Base-by-base conservation (phyloP, 2,113 vertebrate species). In the Tympanuchus pallidicinctus region DNA sequence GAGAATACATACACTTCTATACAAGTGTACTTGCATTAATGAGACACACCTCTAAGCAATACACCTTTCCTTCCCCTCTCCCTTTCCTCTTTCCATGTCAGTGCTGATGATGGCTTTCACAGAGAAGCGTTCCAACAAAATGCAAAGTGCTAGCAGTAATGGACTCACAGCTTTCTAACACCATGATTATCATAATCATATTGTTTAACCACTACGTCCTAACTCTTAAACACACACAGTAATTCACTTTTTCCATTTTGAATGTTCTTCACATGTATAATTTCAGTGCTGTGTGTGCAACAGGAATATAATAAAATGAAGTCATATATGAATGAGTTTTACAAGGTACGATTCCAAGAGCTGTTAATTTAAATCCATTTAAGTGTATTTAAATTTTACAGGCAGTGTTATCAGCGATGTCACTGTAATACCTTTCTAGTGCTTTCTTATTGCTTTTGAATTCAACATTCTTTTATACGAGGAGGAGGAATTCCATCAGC, bases 341-440 rank as follows among this genome's bases (percentile, higher is more conserved):
- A 92, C 59, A 78, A 84, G 77, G 40, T n/a, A 27, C 6, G 0
- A 66, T 47, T 92, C 60, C 43, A 65, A 82, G 57, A 94, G 65
- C 48, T 86, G 83, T 69, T 93, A 92, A 92, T 84, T 95, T 79
- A 69, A 82, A 84, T 24, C 43, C 40, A 82, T 82, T 93, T 63
- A 59, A 79, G 32, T 36, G 57, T 67, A 81, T 93, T 93, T 86
- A 69, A 75, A 57, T 84, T 96, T 86, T 90, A 75, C 89, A 90
- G 65, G 42, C 47, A 66, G 21, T 24, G 54, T 79, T 96, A 94
- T 84, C 80, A 89, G 9, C 2, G 0, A 32, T 88, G 57, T 72
- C 86, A n/a, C 87, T 72, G 24, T 50, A 79, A 65, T 77, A 86
- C 75, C 40, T 86, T 83, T 78, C 36, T 45, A 72, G 54, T 78